Percentiles rank a stretch among this genome's conserved stretches.
These are phyloP conservation scores for Sciurus niger DNA, from an alignment of 2,113 vertebrate species.

Conservation along the genomic window DNA sequence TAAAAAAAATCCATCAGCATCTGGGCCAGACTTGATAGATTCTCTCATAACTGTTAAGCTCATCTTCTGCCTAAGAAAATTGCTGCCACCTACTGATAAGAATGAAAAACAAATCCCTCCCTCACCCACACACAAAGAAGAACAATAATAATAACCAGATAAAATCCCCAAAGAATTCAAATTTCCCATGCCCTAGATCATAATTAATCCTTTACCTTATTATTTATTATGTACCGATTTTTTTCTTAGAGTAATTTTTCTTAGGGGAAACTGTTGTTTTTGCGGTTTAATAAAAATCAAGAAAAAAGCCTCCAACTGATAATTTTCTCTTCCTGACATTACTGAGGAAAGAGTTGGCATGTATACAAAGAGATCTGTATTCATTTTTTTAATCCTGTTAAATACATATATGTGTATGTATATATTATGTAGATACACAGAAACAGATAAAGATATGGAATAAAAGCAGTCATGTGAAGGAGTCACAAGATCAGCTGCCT, in stretches of 20 bases:
- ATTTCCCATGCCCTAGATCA: not conserved
- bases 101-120: slow-evolving; percentile 68
- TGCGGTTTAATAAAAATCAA: not conserved
- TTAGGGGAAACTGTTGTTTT: slow-evolving; percentile 7
- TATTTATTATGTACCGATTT: slow-evolving; percentile 22
- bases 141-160: slow-evolving; percentile 26
- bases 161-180: slow-evolving; percentile 42
- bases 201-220: not conserved
- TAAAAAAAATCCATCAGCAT: slow-evolving; percentile 54
- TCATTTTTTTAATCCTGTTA: slow-evolving; percentile 19
- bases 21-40: not conserved
- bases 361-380: not conserved
- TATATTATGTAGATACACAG: not conserved
- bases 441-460: not conserved
- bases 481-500: not conserved
- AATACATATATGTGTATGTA: not conserved
- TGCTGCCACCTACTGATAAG: slow-evolving; percentile 87
- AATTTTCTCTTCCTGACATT: slow-evolving; percentile 48
- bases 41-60: slow-evolving; percentile 55
- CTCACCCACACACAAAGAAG: not conserved
- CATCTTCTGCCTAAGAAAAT: slow-evolving; percentile 82
- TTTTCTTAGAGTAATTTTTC: slow-evolving; percentile 33
- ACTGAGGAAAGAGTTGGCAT: not conserved
- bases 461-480: not conserved
- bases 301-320: not conserved